Conservation (phyloP, 1,140 invertebrate species). For the Hylaeus volcanicus region DNA sequence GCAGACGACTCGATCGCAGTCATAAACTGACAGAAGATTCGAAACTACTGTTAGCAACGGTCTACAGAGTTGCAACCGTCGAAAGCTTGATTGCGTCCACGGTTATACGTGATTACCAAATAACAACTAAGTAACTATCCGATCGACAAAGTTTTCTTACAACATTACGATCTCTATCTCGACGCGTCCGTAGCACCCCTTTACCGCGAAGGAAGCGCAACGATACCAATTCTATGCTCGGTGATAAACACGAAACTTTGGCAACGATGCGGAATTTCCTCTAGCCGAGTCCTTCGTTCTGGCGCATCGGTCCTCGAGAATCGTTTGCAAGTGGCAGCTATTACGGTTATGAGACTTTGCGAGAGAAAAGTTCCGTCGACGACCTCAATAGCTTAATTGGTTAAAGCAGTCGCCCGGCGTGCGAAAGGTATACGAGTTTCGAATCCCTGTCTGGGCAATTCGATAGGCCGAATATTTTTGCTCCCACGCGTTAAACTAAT, state of each 20-base stretch:
- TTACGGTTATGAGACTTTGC: constrained; percentile 9
- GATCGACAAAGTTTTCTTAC: not conserved
- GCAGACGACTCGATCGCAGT: no score
- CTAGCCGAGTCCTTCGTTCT: constrained; percentile 5
- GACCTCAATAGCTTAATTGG: constrained; percentile 1
- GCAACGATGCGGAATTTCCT: constrained; percentile 6
- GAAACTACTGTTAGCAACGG: no score
- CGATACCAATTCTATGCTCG: not conserved
- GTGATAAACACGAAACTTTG: not conserved
- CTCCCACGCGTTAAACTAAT: not conserved
- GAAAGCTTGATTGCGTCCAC: not conserved
- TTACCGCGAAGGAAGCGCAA: not conserved
- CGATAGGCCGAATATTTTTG: not conserved
- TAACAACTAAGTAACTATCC: constrained; percentile 5
- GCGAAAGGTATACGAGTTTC: not conserved
- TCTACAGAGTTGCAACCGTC: not conserved
- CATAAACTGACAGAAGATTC: no score
- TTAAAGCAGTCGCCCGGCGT: not conserved
- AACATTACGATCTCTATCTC: not conserved
- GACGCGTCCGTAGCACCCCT: not conserved
- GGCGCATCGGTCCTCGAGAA: constrained; percentile 1
- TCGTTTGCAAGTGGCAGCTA: constrained; percentile 4
- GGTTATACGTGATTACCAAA: not conserved
- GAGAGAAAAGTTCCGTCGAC: constrained; percentile 3
- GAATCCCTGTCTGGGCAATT: not conserved